Conservation (phyloP, 2,797 vertebrate species). For the Pelodytes ibericus region DNA sequence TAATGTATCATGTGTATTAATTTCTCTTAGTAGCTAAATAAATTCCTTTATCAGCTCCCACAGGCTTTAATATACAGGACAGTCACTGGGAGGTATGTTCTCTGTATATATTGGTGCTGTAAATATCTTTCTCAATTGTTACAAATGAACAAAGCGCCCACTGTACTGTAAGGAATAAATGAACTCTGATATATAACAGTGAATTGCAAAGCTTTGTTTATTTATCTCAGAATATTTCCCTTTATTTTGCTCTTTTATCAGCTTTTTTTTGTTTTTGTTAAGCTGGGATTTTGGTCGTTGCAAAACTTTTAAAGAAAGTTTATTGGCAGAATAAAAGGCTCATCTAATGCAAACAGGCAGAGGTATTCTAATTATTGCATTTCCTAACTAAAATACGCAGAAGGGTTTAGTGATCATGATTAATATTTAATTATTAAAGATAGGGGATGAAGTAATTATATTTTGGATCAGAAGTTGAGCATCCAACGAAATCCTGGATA, state of each 20-base stretch:
- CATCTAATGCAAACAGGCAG: constrained; percentile 1
- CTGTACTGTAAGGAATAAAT: no score
- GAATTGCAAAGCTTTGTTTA: no score
- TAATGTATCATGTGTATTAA: neutral
- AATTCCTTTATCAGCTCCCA: neutral
- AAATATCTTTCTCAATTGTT: neutral
- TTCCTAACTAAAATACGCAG: neutral
- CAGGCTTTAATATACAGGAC: neutral
- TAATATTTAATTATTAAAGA: constrained; percentile 49
- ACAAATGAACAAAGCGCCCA: neutral
- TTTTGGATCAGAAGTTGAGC: constrained; percentile 63
- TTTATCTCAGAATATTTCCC: neutral
- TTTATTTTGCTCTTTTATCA: neutral
- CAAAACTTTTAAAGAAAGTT: neutral
- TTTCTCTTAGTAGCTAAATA: neutral
- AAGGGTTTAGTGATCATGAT: constrained; percentile 19
- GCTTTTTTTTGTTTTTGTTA: neutral
- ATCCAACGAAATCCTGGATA: constrained; percentile 56
- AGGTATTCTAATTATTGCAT: neutral
- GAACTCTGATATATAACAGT: no score
- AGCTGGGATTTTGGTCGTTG: neutral
- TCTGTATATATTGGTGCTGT: neutral
- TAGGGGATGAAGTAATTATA: constrained; percentile 45
- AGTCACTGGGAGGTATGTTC: neutral
- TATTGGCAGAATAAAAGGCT: neutral